A percentile compares a stretch with the other conserved stretches of the same genome.
Conservation (phyloP, 2,888 invertebrate genomes). For the Smittia aterrima region DNA sequence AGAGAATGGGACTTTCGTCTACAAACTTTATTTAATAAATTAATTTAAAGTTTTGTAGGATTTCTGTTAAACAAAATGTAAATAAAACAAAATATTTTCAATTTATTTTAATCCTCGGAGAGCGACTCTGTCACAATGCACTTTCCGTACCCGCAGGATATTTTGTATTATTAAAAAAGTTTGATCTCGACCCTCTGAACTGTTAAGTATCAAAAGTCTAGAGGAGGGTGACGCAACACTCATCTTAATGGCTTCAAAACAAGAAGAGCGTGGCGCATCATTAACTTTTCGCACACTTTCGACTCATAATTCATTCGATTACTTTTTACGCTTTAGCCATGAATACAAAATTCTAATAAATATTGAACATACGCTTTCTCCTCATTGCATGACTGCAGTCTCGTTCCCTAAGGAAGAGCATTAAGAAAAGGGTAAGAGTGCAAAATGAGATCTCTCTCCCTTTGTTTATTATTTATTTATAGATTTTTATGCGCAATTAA, state of each 20-base stretch:
- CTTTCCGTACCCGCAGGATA: not conserved
- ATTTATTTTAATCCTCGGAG: too few relatives aligned
- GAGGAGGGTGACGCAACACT: not conserved
- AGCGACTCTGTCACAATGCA: too few relatives aligned
- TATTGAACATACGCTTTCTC: conserved; percentile 18
- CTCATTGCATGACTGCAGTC: too few relatives aligned
- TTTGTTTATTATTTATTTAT: conserved; percentile 30
- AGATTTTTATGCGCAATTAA: conserved; percentile 28
- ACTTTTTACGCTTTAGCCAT: not conserved
- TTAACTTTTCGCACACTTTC: conserved; percentile 35
- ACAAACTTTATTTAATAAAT: too few relatives aligned
- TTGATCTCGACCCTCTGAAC: not conserved
- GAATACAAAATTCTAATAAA: not conserved
- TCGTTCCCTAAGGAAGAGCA: too few relatives aligned
- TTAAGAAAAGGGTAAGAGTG: not conserved
- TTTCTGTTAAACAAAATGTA: too few relatives aligned
- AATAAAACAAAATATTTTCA: too few relatives aligned
- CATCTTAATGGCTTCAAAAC: conserved; percentile 29
- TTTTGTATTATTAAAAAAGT: not conserved
- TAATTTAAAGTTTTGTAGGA: not conserved
- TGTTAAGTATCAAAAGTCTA: not conserved
- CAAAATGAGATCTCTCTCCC: not conserved
- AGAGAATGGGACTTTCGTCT: too few relatives aligned
- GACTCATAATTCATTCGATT: not conserved
- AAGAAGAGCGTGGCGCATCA: conserved; percentile 28